Base-by-base conservation (phyloP, 1,140 invertebrate genomes). In the Philaenus spumarius region DNA sequence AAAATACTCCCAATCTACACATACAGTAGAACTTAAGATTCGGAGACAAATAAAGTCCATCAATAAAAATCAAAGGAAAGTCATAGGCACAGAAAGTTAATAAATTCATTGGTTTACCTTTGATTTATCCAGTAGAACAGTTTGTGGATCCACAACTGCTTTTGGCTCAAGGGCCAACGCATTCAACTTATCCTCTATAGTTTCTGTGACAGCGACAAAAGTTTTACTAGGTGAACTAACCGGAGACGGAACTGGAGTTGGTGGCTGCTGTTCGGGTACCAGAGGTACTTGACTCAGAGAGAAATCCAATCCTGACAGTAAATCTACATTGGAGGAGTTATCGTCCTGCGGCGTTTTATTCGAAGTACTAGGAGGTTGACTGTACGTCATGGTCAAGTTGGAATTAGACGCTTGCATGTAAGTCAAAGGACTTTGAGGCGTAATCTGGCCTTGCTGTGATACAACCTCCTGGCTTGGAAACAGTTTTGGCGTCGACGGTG, bases 231-330 rank as follows among this genome's bases (percentile, higher is more conserved):
- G 26, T 9, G 26, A 30, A 30, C 26, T 30, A 3, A 30, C 19
- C 6, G 45, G 20, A 5, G 45, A 14, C 23, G 6, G 19, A 3
- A 6, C 3, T 4, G 12, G 2, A 4, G 26, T 3, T 30, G 26
- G 3, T 30, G 3, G 26, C n/a, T 42, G 2, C 20, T 43, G 79
- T 68, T 83, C 78, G 0, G 84, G 85, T 55, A 81, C 76, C 22
- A 87, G 68, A 46, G 86, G 80, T 60, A 81, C 79, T 70, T 87
- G 79, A 71, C 82, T 80, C 48, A 88, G 78, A 59, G 80, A 79
- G 58, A 89, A 84, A 67, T 92, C 89, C 17, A 91, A 78, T 47
- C 85, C 88, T 1, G 86, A 82, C 1, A 91, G 69, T 30, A 91
- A 73, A 73, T 92, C 88, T 30, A 90, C 79, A 62, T 87, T 85